phyloP scores from a whole-genome alignment of 2,113 vertebrate genomes.

The Rhynchopsitta pachyrhyncha region DNA sequence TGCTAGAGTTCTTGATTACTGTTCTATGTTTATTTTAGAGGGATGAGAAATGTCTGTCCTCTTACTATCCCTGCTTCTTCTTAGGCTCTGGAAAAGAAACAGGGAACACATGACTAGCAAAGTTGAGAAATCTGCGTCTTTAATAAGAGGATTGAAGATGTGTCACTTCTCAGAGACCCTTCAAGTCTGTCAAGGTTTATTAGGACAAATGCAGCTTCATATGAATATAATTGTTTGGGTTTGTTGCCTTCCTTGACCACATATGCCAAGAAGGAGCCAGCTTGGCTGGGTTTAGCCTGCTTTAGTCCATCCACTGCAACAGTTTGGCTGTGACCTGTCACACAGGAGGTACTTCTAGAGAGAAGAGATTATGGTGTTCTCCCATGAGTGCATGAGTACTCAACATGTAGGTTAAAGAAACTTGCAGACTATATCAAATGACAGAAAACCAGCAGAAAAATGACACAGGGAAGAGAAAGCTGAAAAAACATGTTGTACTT shows the following conservation, averaged over 20 bases:
- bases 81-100: neutral
- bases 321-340: neutral
- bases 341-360: neutral
- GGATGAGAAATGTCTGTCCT: neutral
- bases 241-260: neutral
- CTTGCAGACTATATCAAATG: neutral
- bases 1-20: neutral
- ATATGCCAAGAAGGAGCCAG: neutral
- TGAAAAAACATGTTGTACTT: neutral
- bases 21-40: neutral
- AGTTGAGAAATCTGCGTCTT: neutral
- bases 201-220: neutral
- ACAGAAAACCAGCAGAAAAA: neutral
- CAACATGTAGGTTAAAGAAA: neutral
- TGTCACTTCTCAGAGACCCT: neutral
- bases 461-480: neutral
- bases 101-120: neutral
- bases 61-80: neutral
- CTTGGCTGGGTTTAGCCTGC: neutral
- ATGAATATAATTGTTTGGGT: neutral
- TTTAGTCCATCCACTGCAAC: neutral
- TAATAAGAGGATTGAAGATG: neutral
- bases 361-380: neutral
- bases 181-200: neutral
- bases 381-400: accelerated